A percentile compares a stretch with the other conserved stretches of the same genome.
phyloP scores from a whole-genome alignment of 2,113 vertebrate genomes.

The Neomonachus schauinslandi region DNA sequence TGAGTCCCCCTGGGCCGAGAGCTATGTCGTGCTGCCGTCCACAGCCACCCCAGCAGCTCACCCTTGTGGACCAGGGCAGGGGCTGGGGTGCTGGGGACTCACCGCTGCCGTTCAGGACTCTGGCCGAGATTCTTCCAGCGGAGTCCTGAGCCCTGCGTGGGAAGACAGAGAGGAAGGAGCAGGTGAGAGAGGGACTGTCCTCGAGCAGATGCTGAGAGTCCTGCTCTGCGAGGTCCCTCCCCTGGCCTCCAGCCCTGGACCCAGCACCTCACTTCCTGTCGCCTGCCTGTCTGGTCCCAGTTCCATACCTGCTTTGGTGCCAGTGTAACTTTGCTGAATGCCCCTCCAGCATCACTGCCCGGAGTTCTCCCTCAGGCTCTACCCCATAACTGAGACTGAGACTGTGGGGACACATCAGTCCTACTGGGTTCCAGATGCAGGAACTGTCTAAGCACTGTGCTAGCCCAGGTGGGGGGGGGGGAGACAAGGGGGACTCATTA shows the following conservation, averaged over 20 bases:
- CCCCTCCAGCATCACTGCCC: not conserved
- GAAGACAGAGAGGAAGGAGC: conserved; percentile 11
- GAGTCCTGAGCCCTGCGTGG: conserved; percentile 87
- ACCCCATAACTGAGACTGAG: not conserved
- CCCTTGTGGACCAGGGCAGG: not conserved
- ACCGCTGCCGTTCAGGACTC: conserved; percentile 94
- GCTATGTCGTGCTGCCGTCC: not conserved
- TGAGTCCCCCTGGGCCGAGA: not conserved
- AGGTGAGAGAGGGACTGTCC: not conserved
- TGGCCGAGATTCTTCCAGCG: conserved; percentile 90
- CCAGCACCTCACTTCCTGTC: not conserved
- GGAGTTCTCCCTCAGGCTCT: not conserved
- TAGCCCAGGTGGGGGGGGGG: not conserved
- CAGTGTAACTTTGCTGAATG: not conserved
- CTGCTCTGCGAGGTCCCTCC: not conserved
- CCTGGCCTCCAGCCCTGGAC: not conserved
- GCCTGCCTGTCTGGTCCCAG: not conserved
- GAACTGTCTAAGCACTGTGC: not conserved
- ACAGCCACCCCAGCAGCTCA: not conserved
- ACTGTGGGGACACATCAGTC: not conserved
- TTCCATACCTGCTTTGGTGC: not conserved
- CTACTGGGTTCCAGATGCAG: not conserved
- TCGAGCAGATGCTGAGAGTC: not conserved
- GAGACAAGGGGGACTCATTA: not conserved
- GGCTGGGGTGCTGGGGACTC: conserved; percentile 38